Conservation (phyloP, 2,113 vertebrate species). For the Bombycilla garrulus region DNA sequence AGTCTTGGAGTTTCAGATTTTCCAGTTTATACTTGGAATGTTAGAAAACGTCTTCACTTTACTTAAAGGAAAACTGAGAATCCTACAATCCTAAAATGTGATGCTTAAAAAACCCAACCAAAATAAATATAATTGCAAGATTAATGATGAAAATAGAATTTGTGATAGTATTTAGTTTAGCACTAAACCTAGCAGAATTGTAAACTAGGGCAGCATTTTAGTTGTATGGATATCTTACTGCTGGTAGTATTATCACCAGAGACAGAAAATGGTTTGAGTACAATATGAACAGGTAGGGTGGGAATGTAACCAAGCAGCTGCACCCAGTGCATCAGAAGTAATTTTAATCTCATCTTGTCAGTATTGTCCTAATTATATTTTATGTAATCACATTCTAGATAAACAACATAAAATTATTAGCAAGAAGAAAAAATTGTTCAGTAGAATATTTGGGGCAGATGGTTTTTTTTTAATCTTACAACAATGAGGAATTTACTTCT, state of each 20-base stretch:
- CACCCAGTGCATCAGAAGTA: background rate
- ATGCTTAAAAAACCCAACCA: background rate
- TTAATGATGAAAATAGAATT: background rate
- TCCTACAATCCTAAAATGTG: background rate
- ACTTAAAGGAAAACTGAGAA: background rate
- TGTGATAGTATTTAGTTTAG: background rate
- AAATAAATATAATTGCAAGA: background rate
- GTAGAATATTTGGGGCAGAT: background rate
- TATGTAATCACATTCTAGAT: background rate
- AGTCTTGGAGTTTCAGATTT: background rate
- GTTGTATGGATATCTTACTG: background rate
- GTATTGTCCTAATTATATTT: conserved; percentile 17
- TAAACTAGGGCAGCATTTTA: background rate
- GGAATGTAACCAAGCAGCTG: conserved; percentile 18
- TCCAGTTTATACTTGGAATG: background rate
- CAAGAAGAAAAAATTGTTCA: background rate
- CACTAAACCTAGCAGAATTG: background rate
- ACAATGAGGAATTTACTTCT: background rate
- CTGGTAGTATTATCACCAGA: background rate
- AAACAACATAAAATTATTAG: background rate
- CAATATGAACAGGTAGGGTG: background rate
- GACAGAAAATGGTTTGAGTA: background rate
- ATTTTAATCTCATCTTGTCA: background rate
- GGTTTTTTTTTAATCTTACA: background rate
- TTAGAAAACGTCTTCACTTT: background rate